Evolutionary conservation across 2,888 invertebrate species (phyloP), one percentile per base, ranked within the genome.

Genomic region (Caenorhabditis zanzibari): DNA sequence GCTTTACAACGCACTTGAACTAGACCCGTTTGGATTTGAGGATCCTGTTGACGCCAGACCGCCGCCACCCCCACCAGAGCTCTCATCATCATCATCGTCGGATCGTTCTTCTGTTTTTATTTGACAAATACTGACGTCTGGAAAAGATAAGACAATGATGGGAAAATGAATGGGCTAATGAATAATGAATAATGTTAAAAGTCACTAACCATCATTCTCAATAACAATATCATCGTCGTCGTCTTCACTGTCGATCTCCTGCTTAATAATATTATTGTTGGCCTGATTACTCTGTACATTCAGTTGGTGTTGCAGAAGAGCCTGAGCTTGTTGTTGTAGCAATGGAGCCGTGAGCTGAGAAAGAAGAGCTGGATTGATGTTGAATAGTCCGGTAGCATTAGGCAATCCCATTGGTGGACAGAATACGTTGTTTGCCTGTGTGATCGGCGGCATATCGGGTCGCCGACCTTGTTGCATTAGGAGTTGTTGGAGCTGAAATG

Each of bases 101-200:
- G 85, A 85, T 26, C 79, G 81, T 28, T 81, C 84, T 24, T 77
- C 82, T 2, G 80, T 85, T 80, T 80, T 83, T 6, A 38, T 38
- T 58, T 86, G 86, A 81, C 86, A 86, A 54, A 82, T 76, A 28
- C 85, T 85, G 47, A 86, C 82, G 64, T 85, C 86, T 86, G 64
- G 52, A 86, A 69, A 26, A 52, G 52, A 49, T 19, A 24, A 24
- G 35, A 41, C 32, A 59, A 63, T 10, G 38, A 2, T 22, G 22
- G 52, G 2, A 49, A 26, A 7, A 24, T 22, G 22, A n/a, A 19
- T 52, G 10, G 52, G 10, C 38, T 38, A 38, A 10, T 12, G 38
- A 2, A 38, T 6, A 38, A 10, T 19, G 19, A 38, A 5, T 44
- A n/a, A 14, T 9, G 44, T n/a, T n/a, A 10, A 4, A 7, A 52